Percentiles rank a stretch among this genome's conserved stretches.
These are phyloP conservation scores for Oxyruncus cristatus DNA, from an alignment of 2,113 vertebrate species.

Conservation along the genomic window DNA sequence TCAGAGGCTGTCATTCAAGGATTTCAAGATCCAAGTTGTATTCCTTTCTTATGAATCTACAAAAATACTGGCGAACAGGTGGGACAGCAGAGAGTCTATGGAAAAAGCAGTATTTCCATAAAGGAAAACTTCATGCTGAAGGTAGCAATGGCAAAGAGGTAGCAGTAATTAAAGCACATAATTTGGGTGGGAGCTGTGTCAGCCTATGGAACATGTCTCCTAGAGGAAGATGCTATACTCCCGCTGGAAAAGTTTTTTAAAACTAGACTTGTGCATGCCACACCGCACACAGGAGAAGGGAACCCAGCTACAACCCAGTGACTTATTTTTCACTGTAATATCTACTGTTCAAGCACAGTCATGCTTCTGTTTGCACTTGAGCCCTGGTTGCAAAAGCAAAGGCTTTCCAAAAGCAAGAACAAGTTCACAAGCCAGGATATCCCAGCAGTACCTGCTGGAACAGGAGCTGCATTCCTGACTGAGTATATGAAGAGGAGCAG, in stretches of 20 bases:
- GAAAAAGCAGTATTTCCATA: not conserved
- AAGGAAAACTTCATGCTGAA: not conserved
- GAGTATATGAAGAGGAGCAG: not conserved
- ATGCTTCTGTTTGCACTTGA: not conserved
- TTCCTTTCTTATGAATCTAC: not conserved
- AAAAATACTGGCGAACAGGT: not conserved
- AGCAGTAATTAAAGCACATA: not conserved
- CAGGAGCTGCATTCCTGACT: not conserved
- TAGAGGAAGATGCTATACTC: not conserved
- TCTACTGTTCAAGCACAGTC: not conserved
- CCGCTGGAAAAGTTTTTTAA: not conserved
- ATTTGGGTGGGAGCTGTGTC: not conserved
- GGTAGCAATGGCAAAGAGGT: not conserved
- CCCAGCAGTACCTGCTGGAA: not conserved
- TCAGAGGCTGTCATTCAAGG: not conserved
- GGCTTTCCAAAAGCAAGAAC: not conserved
- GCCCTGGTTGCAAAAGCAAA: not conserved
- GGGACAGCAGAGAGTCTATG: not conserved
- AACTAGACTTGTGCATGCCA: not conserved
- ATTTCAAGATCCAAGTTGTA: not conserved
- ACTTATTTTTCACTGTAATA: not conserved
- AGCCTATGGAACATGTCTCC: not conserved
- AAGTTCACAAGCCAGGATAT: not conserved
- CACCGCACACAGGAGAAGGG: not conserved
- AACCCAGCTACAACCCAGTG: not conserved